A percentile compares a stretch with the other conserved stretches of the same genome.
These are phyloP conservation scores for Fragum fragum DNA, from an alignment of 2,888 invertebrate genomes.

Conservation along the genomic window DNA sequence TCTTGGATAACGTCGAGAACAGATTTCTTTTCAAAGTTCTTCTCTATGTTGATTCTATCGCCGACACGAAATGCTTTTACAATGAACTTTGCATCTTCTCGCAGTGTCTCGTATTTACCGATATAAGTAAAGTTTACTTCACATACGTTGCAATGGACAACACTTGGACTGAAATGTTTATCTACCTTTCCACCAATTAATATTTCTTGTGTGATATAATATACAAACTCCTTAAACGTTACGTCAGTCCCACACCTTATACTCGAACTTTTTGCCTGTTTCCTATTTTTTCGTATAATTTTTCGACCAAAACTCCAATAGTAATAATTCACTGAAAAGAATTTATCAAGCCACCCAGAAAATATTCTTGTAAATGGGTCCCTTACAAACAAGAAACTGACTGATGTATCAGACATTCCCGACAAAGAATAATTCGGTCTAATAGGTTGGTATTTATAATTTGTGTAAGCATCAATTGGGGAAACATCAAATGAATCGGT, in stretches of 20 bases:
- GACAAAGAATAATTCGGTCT: no score
- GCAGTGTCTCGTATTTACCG: conserved; percentile 69
- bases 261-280: no score
- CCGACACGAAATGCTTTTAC: conserved; percentile 37
- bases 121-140: conserved; percentile 63
- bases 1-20: conserved; percentile 22
- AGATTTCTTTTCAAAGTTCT: conserved; percentile 4
- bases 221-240: conserved; percentile 68
- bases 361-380: no score
- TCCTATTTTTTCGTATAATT: no score
- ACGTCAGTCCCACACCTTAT: conserved; percentile 67
- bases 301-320: no score
- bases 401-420: no score
- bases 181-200: conserved; percentile 35
- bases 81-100: conserved; percentile 62
- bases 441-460: no score
- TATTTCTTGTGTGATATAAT: conserved; percentile 46
- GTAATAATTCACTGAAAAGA: no score
- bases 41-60: conserved; percentile 3
- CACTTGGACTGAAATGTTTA: conserved; percentile 67
- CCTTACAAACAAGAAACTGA: no score
- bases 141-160: conserved; percentile 69
- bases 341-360: no score
- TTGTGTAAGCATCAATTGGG: no score
- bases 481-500: no score